Conservation (phyloP, 1,140 invertebrate genomes). For the Kradibia gibbosae region DNA sequence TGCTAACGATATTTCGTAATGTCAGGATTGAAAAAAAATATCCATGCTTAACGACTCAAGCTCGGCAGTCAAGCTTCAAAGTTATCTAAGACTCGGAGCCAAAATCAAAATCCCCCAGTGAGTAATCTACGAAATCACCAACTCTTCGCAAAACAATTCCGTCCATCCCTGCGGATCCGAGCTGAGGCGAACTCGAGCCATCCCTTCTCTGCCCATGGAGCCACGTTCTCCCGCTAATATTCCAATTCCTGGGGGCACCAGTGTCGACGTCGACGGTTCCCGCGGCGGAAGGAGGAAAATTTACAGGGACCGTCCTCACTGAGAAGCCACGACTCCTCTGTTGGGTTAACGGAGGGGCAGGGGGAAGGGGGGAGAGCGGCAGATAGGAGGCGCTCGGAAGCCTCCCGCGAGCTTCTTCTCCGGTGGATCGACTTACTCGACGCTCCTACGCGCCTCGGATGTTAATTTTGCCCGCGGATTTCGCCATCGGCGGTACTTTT, state of each 20-base stretch:
- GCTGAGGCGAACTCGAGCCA: not conserved
- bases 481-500: not conserved
- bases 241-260: constrained; percentile 6
- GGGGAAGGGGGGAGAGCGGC: too few relatives aligned
- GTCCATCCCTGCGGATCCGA: not conserved
- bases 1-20: constrained; percentile 7
- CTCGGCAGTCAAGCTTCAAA: not conserved
- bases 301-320: constrained; percentile 7
- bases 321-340: not conserved
- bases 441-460: not conserved
- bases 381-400: too few relatives aligned
- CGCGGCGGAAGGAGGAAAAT: not conserved
- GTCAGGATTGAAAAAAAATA: not conserved
- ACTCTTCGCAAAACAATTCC: constrained; percentile 28
- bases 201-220: not conserved
- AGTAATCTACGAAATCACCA: constrained; percentile 13
- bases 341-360: too few relatives aligned
- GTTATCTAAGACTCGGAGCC: not conserved
- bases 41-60: not conserved
- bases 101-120: constrained; percentile 33
- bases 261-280: not conserved
- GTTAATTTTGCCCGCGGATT: constrained; percentile 31
- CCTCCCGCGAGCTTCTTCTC: not conserved
- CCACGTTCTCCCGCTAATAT: not conserved
- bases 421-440: not conserved